A percentile compares a stretch with the other conserved stretches of the same genome.
Evolutionary conservation across 2,113 vertebrate genomes (phyloP).

Genomic region (Pollimyrus isidori): DNA sequence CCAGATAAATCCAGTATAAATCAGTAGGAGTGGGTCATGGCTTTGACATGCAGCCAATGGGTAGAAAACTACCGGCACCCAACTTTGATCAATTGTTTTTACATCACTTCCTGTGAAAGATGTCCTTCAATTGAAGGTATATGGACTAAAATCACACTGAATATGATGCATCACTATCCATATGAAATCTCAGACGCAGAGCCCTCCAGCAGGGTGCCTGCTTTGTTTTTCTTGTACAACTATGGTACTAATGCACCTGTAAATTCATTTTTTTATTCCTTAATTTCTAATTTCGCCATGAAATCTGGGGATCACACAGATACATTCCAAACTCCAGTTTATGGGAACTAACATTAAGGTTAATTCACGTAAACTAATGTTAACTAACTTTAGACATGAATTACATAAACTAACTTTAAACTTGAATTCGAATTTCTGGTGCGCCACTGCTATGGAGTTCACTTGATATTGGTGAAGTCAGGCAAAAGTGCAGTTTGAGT

Average conservation of each 20-base stretch:
- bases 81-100: conserved; percentile 44
- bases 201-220: background rate
- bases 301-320: background rate
- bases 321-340: background rate
- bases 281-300: background rate
- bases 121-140: conserved; percentile 7
- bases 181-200: background rate
- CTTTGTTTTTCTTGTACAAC: background rate
- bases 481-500: background rate
- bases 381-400: background rate
- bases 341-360: background rate
- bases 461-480: background rate
- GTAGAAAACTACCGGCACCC: conserved; percentile 41
- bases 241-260: background rate
- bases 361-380: background rate
- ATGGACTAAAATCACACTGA: conserved; percentile 6
- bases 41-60: conserved; percentile 16
- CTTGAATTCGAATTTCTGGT: background rate
- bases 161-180: background rate
- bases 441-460: background rate
- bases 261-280: background rate
- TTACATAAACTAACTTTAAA: too few relatives aligned
- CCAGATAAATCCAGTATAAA: conserved; percentile 57
- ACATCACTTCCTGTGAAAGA: conserved; percentile 22
- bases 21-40: conserved; percentile 7